These are phyloP conservation scores for Congeria kusceri DNA, from an alignment of 2,888 invertebrate species.

Conservation along the genomic window DNA sequence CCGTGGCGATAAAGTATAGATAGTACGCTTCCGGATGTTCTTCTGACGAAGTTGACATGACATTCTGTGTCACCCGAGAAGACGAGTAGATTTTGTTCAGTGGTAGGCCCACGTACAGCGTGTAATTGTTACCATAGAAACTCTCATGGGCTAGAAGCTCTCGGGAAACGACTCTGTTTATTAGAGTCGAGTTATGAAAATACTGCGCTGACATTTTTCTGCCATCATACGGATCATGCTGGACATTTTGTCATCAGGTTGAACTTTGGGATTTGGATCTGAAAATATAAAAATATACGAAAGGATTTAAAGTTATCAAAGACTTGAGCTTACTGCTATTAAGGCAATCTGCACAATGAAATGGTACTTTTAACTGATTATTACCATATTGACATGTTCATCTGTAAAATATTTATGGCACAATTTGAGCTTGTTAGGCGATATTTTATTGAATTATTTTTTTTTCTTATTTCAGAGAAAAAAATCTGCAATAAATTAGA, in stretches of 20 bases:
- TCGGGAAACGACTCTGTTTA: constrained; percentile 33
- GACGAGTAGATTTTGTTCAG: constrained; percentile 27
- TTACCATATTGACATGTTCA: no score
- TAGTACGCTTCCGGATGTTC: constrained; percentile 82
- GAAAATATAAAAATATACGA: no score
- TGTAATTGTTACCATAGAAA: constrained; percentile 20
- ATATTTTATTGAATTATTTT: no score
- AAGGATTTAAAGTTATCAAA: no score
- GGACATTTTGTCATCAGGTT: background rate
- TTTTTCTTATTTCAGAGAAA: no score
- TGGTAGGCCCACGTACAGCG: constrained; percentile 29
- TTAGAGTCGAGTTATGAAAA: constrained; percentile 28
- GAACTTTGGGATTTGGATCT: no score
- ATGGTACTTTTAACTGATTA: no score
- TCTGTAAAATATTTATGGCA: no score
- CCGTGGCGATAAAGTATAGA: constrained; percentile 81
- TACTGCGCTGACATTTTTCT: constrained; percentile 37
- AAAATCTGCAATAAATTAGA: no score
- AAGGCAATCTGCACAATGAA: no score
- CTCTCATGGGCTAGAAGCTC: constrained; percentile 24
- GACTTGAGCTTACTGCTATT: no score
- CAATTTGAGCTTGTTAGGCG: no score
- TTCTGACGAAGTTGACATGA: constrained; percentile 51
- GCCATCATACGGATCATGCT: constrained; percentile 32
- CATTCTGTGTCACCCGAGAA: constrained; percentile 42